Base-by-base conservation (phyloP, 2,113 vertebrate species). In the Cygnus buccinator region DNA sequence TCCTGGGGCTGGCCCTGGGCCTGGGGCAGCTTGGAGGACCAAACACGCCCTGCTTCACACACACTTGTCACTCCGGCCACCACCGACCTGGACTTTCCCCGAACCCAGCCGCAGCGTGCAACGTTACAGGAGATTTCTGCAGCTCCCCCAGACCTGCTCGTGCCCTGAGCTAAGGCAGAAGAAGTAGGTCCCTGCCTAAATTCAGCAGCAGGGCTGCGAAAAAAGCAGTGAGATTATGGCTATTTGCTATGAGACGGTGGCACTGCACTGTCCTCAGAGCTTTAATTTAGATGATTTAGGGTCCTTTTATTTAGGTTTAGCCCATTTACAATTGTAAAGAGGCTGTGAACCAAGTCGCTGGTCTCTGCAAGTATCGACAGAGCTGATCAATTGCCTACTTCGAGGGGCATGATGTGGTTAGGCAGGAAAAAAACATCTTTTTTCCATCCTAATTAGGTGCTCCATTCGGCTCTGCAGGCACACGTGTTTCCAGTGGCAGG, bases 281-380 rank as follows among this genome's bases (percentile, higher is more conserved):
- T 95, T 93, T 96, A 87, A 97, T 96, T 94, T 90, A 91, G 92
- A 93, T 95, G 94, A 95, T 96, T 96, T 95, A 96, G 77, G 35
- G 77, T n/a, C 35, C 46, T 89, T 96, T 94, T 81, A 84, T 91
- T 95, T 93, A 55, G 87, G 74, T 95, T 91, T 90, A 77, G 72
- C 77, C 74, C 83, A 82, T 91, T 90, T 87, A 83, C 82, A 74
- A 76, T 84, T 89, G 91, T 81, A 55, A 77, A 83, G 94, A 95
- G 72, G 77, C 95, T 95, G 87, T 26, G 46, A 95, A 95, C 83
- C 80, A 75, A 59, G 89, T 71, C 33, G 6, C 43, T 59, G 91
- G 83, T 65, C 68, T 80, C 33, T 29, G 80, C 43, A 22, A 11
- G 1, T 90, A 96, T 95, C 20, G 59, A 86, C 87, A 77, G 59